Evolutionary conservation across 2,113 vertebrate species (phyloP).

Genomic region (Atractosteus spatula): DNA sequence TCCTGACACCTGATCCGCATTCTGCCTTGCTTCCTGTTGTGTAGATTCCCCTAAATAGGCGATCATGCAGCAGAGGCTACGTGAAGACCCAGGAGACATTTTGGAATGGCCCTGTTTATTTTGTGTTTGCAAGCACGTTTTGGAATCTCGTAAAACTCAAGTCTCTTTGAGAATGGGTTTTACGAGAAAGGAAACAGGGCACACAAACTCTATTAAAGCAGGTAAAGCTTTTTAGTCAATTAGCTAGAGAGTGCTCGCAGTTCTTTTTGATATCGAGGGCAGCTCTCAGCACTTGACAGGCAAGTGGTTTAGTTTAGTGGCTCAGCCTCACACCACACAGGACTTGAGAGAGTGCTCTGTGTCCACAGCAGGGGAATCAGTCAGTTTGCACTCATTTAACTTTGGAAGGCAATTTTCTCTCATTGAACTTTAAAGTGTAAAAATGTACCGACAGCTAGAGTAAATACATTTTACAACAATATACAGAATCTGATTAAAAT

Average conservation of each 20-base stretch:
- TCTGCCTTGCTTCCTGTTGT: conserved; percentile 7
- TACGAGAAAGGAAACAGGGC: conserved; percentile 63
- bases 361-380: too few relatives aligned
- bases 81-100: conserved; percentile 27
- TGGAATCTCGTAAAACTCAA: conserved; percentile 55
- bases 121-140: conserved; percentile 49
- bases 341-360: conserved; percentile 27
- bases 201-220: conserved; percentile 67
- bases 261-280: conserved; percentile 48
- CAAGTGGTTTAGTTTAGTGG: too few relatives aligned
- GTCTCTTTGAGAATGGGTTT: conserved; percentile 61
- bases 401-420: too few relatives aligned
- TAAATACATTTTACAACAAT: too few relatives aligned
- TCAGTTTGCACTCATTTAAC: too few relatives aligned
- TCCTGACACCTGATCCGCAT: conserved; percentile 19
- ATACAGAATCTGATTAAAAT: too few relatives aligned
- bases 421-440: too few relatives aligned
- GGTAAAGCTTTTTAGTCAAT: conserved; percentile 68
- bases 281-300: too few relatives aligned
- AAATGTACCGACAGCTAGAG: too few relatives aligned
- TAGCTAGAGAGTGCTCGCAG: conserved; percentile 48
- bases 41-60: conserved; percentile 31
- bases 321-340: conserved; percentile 1
- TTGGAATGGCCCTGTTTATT: conserved; percentile 45
- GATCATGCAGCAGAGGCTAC: conserved; percentile 36